Percentiles rank a stretch among this genome's conserved stretches.
Conservation (phyloP, 2,113 vertebrate genomes). For the Lutjanus erythropterus region DNA sequence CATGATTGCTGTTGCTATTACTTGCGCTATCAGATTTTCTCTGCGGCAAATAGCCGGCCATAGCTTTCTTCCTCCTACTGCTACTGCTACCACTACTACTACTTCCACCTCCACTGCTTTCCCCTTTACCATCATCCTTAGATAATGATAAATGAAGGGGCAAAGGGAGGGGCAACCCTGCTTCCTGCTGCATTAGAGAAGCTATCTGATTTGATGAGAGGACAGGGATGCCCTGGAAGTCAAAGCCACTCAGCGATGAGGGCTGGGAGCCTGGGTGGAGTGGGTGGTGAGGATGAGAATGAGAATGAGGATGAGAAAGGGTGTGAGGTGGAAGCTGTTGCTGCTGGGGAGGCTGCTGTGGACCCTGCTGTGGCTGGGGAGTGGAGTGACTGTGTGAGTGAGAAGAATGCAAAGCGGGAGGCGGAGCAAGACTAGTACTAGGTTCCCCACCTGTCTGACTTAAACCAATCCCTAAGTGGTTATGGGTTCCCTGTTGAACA, state of each 20-base stretch:
- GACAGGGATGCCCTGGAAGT: conserved; percentile 88
- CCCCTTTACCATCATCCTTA: conserved; percentile 86
- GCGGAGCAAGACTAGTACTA: conserved; percentile 82
- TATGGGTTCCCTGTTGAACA: conserved; percentile 87
- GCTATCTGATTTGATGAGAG: conserved; percentile 88
- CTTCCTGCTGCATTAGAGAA: conserved; percentile 87
- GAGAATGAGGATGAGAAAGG: conserved; percentile 83
- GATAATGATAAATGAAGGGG: conserved; percentile 86
- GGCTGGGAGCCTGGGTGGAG: conserved; percentile 84
- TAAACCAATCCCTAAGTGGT: conserved; percentile 86
- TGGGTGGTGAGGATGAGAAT: conserved; percentile 85
- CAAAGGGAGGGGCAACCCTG: conserved; percentile 85
- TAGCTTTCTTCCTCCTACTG: conserved; percentile 88
- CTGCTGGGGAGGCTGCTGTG: conserved; percentile 82
- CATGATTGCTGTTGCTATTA: conserved; percentile 75
- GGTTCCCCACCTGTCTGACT: conserved; percentile 82
- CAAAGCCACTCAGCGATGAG: conserved; percentile 85
- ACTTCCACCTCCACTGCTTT: conserved; percentile 77
- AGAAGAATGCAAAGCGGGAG: conserved; percentile 86
- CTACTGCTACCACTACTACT: conserved; percentile 77
- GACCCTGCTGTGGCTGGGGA: conserved; percentile 78
- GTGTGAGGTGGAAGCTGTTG: conserved; percentile 85
- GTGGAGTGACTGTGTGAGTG: conserved; percentile 83
- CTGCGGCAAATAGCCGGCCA: conserved; percentile 88
- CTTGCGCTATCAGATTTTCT: conserved; percentile 83